A percentile compares a stretch with the other conserved stretches of the same genome.
phyloP scores from a whole-genome alignment of 2,797 vertebrate species.

The Parambassis ranga region DNA sequence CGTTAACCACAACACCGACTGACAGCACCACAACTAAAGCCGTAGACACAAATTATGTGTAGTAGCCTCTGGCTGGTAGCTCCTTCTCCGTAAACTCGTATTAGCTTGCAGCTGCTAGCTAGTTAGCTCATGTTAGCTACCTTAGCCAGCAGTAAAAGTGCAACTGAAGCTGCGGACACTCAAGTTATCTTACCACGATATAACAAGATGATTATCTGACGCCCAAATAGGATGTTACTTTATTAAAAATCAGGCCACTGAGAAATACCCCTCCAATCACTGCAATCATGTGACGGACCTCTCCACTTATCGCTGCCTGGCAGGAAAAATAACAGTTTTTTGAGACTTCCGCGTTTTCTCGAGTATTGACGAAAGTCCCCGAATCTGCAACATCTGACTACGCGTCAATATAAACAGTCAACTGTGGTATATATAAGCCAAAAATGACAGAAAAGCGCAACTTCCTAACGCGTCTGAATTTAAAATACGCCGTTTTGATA shows the following conservation, averaged over 20 bases:
- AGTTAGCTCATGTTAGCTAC: constrained; percentile 15
- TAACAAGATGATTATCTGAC: background rate
- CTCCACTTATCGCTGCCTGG: background rate
- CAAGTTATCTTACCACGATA: constrained; percentile 33
- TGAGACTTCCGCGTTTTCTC: constrained; percentile 73
- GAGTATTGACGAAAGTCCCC: constrained; percentile 52
- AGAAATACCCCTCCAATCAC: constrained; percentile 15
- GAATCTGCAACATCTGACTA: constrained; percentile 24
- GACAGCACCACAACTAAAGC: rapidly evolving
- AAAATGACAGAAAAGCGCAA: too few species aligned
- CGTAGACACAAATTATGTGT: background rate
- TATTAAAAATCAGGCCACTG: background rate
- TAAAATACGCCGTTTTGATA: too few species aligned
- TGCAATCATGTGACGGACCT: constrained; percentile 26
- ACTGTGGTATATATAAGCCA: too few species aligned
- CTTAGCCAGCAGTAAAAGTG: constrained; percentile 1
- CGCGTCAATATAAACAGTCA: too few species aligned
- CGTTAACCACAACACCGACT: background rate
- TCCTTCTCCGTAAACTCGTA: background rate
- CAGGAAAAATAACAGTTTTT: constrained; percentile 23
- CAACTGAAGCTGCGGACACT: background rate
- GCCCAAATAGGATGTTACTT: background rate
- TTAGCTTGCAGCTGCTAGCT: constrained; percentile 36
- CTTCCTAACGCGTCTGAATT: too few species aligned
- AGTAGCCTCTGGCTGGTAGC: background rate